Evolutionary conservation across 2,113 vertebrate species (phyloP).

Genomic region (Scomber colias): DNA sequence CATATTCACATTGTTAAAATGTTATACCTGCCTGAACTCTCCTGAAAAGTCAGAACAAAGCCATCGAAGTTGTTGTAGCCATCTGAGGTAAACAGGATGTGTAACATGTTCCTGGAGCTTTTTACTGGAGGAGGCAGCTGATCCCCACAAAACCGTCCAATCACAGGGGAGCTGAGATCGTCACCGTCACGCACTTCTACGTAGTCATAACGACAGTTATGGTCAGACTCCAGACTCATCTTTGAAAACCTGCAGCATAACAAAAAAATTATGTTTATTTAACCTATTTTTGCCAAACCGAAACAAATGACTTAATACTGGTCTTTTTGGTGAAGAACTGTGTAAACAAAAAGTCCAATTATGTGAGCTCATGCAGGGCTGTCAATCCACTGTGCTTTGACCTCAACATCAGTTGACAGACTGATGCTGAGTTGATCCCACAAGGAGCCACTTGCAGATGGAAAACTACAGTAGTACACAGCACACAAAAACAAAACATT

Average conservation of each 20-base stretch:
- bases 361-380: background rate
- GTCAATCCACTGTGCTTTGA: background rate
- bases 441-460: background rate
- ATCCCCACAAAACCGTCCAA: conserved; percentile 92
- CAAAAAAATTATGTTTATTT: background rate
- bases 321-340: background rate
- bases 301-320: background rate
- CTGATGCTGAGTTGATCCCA: background rate
- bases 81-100: conserved; percentile 91
- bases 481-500: background rate
- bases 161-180: conserved; percentile 84
- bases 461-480: background rate
- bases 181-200: conserved; percentile 91
- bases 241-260: conserved; percentile 86
- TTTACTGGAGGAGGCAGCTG: conserved; percentile 86
- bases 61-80: conserved; percentile 94
- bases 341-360: background rate
- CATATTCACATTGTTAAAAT: background rate
- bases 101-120: conserved; percentile 86
- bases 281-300: background rate
- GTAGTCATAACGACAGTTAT: conserved; percentile 92
- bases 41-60: conserved; percentile 90
- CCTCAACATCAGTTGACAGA: background rate
- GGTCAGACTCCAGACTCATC: conserved; percentile 92
- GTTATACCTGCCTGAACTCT: conserved; percentile 87